Evolutionary conservation across 2,888 invertebrate genomes (phyloP).

Genomic region (Timema podura): DNA sequence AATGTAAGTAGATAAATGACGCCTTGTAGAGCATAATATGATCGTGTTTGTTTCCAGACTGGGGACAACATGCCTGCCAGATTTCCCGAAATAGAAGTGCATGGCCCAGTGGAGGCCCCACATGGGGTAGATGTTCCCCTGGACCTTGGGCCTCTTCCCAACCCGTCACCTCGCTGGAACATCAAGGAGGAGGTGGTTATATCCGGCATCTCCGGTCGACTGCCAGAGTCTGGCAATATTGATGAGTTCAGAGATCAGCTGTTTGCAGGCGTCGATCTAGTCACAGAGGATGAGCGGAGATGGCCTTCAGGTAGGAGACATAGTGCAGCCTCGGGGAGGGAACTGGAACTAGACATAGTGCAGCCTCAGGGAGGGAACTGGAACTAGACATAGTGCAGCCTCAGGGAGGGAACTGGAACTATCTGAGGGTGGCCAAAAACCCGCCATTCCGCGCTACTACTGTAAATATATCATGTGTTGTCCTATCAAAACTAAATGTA

Average conservation of each 20-base stretch:
- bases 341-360: too few species aligned
- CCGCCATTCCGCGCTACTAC: too few species aligned
- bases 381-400: too few species aligned
- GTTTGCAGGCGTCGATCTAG: slow-evolving; percentile 86
- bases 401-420: too few species aligned
- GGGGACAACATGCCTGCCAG: slow-evolving; percentile 62
- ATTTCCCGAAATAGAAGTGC: slow-evolving; percentile 53
- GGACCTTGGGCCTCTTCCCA: slow-evolving; percentile 37
- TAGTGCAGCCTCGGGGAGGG: too few species aligned
- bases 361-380: too few species aligned
- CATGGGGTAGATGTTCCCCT: slow-evolving; percentile 21
- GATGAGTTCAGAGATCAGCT: slow-evolving; percentile 91
- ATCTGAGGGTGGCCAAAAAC: too few species aligned
- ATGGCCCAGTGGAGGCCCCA: slow-evolving; percentile 33
- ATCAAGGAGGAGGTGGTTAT: slow-evolving; percentile 70
- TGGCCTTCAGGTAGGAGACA: slow-evolving; percentile 69
- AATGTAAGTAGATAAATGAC: too few species aligned
- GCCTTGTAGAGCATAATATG: too few species aligned
- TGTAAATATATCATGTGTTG: too few species aligned
- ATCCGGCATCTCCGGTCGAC: slow-evolving; percentile 76
- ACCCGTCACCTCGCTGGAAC: slow-evolving; percentile 43
- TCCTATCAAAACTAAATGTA: too few species aligned
- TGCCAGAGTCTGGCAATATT: slow-evolving; percentile 87
- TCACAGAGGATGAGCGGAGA: slow-evolving; percentile 85
- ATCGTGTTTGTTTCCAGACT: background rate